Evolutionary conservation across 2,797 vertebrate species (phyloP).

Genomic region (Sciaenops ocellatus): DNA sequence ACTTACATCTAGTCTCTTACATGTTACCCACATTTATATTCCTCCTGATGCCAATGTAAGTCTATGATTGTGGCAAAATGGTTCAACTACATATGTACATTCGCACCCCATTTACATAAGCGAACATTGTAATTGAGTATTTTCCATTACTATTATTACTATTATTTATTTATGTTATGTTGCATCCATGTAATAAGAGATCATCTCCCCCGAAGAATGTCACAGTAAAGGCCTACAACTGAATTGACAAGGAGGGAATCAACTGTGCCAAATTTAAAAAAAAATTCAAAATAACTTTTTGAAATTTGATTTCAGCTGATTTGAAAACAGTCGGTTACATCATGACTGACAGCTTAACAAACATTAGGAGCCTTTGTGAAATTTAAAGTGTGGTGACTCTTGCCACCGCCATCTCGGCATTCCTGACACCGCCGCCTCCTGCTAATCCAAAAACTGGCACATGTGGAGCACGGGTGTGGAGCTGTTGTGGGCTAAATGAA

Average conservation of each 20-base stretch:
- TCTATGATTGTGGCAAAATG: neutral
- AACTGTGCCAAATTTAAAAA: neutral
- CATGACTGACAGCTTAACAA: neutral
- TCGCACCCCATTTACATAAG: neutral
- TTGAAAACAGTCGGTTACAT: too few species aligned
- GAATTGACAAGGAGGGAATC: constrained; percentile 14
- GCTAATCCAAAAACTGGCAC: too few species aligned
- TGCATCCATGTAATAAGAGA: neutral
- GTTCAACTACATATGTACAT: neutral
- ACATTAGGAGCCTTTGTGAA: too few species aligned
- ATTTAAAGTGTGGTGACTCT: too few species aligned
- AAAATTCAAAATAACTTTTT: neutral
- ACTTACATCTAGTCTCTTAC: neutral
- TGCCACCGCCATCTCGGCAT: too few species aligned
- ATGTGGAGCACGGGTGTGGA: too few species aligned
- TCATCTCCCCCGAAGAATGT: neutral
- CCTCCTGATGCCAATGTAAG: neutral
- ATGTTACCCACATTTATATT: neutral
- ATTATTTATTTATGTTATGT: too few species aligned
- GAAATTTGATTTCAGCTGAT: neutral
- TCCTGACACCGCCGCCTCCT: too few species aligned
- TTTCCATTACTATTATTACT: neutral
- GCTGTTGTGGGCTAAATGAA: too few species aligned
- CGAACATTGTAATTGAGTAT: neutral
- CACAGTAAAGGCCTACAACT: neutral